Evolutionary conservation across 1,140 invertebrate genomes (phyloP).

Genomic region (Papilio glaucus): DNA sequence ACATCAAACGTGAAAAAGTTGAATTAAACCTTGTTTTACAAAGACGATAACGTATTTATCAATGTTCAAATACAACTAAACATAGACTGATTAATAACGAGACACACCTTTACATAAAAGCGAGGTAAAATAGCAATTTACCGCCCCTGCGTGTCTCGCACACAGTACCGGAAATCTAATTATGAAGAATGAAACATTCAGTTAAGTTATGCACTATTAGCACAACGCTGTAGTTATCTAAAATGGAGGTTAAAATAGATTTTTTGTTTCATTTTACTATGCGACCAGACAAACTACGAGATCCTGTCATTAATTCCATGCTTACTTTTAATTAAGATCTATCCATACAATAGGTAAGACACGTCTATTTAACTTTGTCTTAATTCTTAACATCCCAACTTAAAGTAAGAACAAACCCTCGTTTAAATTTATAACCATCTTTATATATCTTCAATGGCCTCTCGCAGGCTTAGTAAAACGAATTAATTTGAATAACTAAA

Average conservation of each 20-base stretch:
- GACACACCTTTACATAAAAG: neutral
- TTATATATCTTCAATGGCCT: conserved; percentile 21
- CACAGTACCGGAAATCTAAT: conserved; percentile 1
- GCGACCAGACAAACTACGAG: no score
- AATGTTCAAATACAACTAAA: neutral
- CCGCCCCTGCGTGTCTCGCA: neutral
- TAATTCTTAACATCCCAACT: conserved; percentile 7
- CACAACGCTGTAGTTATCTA: no score
- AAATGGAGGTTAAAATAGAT: no score
- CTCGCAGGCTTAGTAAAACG: conserved; percentile 12
- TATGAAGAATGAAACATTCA: neutral
- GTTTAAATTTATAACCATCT: conserved; percentile 15
- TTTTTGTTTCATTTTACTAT: no score
- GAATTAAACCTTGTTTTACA: neutral
- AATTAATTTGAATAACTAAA: conserved; percentile 24
- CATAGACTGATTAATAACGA: neutral
- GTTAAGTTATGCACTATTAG: neutral
- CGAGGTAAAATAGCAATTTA: neutral
- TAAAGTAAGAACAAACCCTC: neutral
- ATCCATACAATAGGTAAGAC: no score
- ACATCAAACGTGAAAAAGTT: neutral
- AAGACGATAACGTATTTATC: neutral
- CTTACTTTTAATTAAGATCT: no score
- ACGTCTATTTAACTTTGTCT: conserved; percentile 13
- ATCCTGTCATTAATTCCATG: no score